Conservation (phyloP, 2,888 invertebrate species). For the Andrena fulva region DNA sequence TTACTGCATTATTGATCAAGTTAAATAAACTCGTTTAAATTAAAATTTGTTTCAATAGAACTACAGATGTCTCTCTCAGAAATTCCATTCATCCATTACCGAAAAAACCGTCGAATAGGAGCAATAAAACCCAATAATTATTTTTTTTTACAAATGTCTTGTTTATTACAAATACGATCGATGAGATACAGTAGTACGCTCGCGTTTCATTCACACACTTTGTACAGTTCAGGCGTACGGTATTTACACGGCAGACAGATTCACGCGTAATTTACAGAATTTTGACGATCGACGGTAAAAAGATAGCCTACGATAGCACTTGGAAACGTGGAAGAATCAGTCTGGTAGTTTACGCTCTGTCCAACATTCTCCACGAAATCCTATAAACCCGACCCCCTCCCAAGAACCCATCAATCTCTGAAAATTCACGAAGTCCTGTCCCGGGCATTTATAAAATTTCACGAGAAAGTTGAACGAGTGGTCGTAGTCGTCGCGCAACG, state of each 20-base stretch:
- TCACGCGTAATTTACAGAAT: conserved; percentile 79
- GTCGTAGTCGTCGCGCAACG: conserved; percentile 21
- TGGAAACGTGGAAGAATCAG: conserved; percentile 74
- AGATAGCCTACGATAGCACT: conserved; percentile 27
- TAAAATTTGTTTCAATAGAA: no score
- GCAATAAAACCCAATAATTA: neutral
- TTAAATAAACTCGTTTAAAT: no score
- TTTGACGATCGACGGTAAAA: conserved; percentile 62
- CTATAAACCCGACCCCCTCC: neutral
- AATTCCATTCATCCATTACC: neutral
- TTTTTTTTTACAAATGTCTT: conserved; percentile 62
- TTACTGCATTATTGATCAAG: no score
- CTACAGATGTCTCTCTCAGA: neutral
- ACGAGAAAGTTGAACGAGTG: conserved; percentile 24
- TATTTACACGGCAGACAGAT: conserved; percentile 76
- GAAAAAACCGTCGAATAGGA: neutral
- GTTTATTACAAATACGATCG: conserved; percentile 83
- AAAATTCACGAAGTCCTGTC: neutral
- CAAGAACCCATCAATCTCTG: neutral
- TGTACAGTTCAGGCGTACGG: conserved; percentile 72
- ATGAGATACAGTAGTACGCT: conserved; percentile 68
- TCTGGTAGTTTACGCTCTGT: conserved; percentile 72
- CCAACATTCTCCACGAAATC: conserved; percentile 30
- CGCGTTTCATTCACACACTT: conserved; percentile 68
- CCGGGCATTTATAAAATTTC: neutral